Conservation (phyloP, 2,888 invertebrate species). For the Melinopterus prodromus region DNA sequence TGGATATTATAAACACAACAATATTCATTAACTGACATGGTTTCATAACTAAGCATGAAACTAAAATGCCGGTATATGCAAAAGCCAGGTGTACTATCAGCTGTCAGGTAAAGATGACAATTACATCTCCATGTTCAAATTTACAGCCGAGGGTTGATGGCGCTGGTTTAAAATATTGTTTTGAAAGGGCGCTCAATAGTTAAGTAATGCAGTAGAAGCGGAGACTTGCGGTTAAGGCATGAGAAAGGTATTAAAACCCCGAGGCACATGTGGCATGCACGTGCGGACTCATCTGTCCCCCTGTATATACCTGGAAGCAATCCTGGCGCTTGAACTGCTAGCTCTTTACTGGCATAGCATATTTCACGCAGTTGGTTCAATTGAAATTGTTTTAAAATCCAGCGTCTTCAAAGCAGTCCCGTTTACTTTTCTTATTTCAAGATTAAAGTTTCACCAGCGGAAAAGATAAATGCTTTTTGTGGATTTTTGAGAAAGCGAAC, state of each 20-base stretch:
- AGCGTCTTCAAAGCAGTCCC: neutral
- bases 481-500: neutral
- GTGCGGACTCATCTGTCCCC: conserved; percentile 7
- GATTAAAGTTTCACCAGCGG: neutral
- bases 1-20: too few relatives aligned
- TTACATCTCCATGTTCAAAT: too few relatives aligned
- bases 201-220: too few relatives aligned
- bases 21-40: too few relatives aligned
- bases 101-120: too few relatives aligned
- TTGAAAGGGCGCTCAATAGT: neutral
- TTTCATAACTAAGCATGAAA: too few relatives aligned
- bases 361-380: too few relatives aligned
- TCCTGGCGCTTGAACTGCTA: neutral
- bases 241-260: neutral
- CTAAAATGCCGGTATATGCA: too few relatives aligned
- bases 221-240: neutral
- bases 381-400: too few relatives aligned
- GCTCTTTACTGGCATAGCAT: neutral
- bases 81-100: too few relatives aligned
- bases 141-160: too few relatives aligned
- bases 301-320: neutral
- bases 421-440: neutral
- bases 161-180: neutral
- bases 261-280: conserved; percentile 27
- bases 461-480: neutral